Percentiles rank a stretch among this genome's conserved stretches.
Evolutionary conservation across 2,888 invertebrate genomes (phyloP).

Genomic region (Molanna angustata): DNA sequence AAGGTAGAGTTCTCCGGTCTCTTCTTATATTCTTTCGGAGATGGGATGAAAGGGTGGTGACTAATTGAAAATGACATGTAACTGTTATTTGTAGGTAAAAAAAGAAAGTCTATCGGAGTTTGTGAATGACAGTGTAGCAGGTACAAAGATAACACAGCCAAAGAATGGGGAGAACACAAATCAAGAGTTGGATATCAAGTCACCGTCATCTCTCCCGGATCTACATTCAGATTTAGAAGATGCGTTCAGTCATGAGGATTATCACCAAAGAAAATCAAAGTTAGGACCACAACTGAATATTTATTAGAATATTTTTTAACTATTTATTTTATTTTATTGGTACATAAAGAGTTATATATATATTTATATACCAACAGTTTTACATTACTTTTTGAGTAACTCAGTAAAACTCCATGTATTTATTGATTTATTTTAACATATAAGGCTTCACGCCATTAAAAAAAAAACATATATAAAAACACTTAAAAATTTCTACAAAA

Average conservation of each 20-base stretch:
- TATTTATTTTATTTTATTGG: no score
- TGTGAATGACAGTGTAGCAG: conserved; percentile 34
- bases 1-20: no score
- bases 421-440: no score
- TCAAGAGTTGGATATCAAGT: conserved; percentile 17
- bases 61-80: not conserved
- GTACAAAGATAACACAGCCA: conserved; percentile 5
- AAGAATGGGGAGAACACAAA: conserved; percentile 30
- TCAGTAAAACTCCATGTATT: no score
- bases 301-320: no score
- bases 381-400: no score
- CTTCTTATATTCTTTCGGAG: not conserved
- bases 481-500: no score
- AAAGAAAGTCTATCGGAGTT: conserved; percentile 36
- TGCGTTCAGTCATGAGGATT: conserved; percentile 32
- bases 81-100: conserved; percentile 30
- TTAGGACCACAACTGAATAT: no score
- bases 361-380: no score
- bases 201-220: conserved; percentile 27
- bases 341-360: no score
- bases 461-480: no score
- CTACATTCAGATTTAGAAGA: conserved; percentile 32
- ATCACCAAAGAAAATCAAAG: conserved; percentile 21
- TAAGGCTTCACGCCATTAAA: no score
- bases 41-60: not conserved